Evolutionary conservation across 2,113 vertebrate genomes (phyloP).

Genomic region (Pomatorhinus ruficollis): DNA sequence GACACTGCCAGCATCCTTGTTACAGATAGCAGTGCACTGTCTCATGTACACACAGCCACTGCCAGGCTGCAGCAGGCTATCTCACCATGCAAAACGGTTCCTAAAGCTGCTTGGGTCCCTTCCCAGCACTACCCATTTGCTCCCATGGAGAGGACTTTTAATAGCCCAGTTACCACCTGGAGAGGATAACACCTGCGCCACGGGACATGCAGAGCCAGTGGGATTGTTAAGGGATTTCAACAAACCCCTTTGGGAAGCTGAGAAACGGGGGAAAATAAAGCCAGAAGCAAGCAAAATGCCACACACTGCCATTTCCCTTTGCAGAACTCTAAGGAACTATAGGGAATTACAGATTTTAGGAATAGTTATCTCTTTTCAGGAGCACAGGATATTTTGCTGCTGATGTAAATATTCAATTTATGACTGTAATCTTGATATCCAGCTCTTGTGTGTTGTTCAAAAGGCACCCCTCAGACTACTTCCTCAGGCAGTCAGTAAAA

Average conservation of each 20-base stretch:
- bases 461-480: background rate
- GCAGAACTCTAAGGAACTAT: background rate
- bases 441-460: background rate
- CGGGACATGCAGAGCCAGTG: background rate
- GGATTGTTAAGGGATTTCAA: background rate
- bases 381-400: background rate
- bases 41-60: background rate
- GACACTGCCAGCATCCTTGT: background rate
- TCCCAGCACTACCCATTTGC: background rate
- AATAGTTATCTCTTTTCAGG: background rate
- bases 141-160: background rate
- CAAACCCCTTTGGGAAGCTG: background rate
- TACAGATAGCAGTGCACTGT: background rate
- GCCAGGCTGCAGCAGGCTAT: background rate
- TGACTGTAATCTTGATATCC: background rate
- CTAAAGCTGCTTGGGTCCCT: background rate
- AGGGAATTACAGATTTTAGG: background rate
- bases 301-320: background rate
- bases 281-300: background rate
- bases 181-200: background rate
- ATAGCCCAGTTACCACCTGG: background rate
- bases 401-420: background rate
- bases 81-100: background rate
- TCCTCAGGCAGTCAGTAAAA: background rate
- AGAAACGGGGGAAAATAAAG: background rate